Evolutionary conservation across 2,113 vertebrate species (phyloP).

Genomic region (Gnathonemus echidnorhynchus): DNA sequence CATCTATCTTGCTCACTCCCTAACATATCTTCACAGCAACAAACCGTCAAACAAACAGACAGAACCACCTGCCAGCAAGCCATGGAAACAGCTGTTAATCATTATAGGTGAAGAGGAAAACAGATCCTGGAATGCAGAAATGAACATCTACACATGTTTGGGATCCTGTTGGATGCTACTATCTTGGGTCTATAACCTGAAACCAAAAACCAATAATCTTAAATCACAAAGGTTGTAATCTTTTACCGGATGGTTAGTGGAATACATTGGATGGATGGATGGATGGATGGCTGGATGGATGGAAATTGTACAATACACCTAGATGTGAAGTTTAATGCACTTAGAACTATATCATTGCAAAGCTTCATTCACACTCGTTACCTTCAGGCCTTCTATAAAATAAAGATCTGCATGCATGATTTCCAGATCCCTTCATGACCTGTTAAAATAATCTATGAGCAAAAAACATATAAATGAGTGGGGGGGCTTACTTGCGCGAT

Average conservation of each 20-base stretch:
- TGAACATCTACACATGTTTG: neutral
- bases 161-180: conserved; percentile 9
- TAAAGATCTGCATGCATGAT: neutral
- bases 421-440: neutral
- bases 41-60: neutral
- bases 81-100: neutral
- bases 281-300: neutral
- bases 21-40: neutral
- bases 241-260: neutral
- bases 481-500: conserved; percentile 75
- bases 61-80: neutral
- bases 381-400: neutral
- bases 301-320: neutral
- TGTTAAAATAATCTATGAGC: neutral
- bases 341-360: neutral
- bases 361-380: neutral
- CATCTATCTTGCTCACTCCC: neutral
- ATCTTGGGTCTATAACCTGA: conserved; percentile 12
- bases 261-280: neutral
- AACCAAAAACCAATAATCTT: neutral
- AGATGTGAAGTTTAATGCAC: neutral
- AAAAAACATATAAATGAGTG: neutral
- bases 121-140: neutral
- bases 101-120: neutral
- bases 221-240: neutral